These are phyloP conservation scores for Melieria crassipennis DNA, from an alignment of 2,888 invertebrate genomes.

Conservation along the genomic window DNA sequence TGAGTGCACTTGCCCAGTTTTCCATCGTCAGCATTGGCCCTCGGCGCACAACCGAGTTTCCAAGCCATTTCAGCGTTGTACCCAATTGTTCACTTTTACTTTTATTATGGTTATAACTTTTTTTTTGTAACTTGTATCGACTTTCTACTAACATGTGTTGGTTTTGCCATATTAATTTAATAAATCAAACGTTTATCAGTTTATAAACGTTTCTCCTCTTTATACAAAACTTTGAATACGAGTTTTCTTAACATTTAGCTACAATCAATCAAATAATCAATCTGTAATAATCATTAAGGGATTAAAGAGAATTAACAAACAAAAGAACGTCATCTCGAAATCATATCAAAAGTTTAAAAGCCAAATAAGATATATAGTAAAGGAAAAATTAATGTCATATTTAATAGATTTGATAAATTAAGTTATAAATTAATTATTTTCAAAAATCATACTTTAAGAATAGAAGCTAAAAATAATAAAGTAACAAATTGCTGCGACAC, in stretches of 20 bases:
- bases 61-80: no score
- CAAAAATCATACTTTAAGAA: not conserved
- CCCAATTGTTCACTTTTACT: no score
- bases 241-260: constrained; percentile 45
- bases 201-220: constrained; percentile 34
- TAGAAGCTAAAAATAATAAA: constrained; percentile 1
- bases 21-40: no score
- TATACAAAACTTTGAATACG: constrained; percentile 63
- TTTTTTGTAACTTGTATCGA: not conserved
- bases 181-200: not conserved
- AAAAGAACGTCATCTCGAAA: constrained; percentile 6
- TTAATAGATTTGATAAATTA: not conserved
- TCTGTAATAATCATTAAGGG: not conserved
- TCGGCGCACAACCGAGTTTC: no score
- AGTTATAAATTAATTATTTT: constrained; percentile 1
- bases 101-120: constrained; percentile 15
- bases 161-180: constrained; percentile 17
- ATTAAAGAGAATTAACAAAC: constrained; percentile 23
- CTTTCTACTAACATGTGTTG: constrained; percentile 1
- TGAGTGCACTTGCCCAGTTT: no score
- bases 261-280: not conserved
- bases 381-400: not conserved
- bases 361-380: constrained; percentile 8
- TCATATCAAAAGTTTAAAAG: constrained; percentile 16
- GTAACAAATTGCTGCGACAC: not conserved